phyloP scores from a whole-genome alignment of 1,140 invertebrate species.

The Brachionus angularis region DNA sequence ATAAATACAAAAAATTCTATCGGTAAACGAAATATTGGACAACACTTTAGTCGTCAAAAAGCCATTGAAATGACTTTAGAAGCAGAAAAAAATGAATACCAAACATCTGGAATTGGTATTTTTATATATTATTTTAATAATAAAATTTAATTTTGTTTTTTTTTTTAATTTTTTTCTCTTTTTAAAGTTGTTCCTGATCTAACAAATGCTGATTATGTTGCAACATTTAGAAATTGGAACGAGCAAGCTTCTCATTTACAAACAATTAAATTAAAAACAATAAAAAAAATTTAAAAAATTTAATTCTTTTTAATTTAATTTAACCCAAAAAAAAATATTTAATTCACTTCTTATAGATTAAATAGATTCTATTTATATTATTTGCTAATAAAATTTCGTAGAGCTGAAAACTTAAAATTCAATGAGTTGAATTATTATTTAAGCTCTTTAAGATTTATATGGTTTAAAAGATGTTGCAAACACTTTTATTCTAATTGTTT shows the following conservation, averaged over 20 bases:
- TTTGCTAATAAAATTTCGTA: too few relatives aligned
- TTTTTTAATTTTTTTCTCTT: too few relatives aligned
- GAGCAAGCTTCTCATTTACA: neutral
- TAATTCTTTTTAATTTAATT: neutral
- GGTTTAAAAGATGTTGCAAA: too few relatives aligned
- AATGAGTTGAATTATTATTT: too few relatives aligned
- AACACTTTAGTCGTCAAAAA: slow-evolving; percentile 43
- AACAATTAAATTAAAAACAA: slow-evolving; percentile 24
- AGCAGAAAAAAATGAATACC: slow-evolving; percentile 34
- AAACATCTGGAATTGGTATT: slow-evolving; percentile 22
- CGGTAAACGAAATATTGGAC: slow-evolving; percentile 12
- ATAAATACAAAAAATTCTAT: slow-evolving; percentile 17
- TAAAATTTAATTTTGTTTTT: neutral
- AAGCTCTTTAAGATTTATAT: too few relatives aligned
- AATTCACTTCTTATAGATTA: too few relatives aligned
- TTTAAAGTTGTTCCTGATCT: slow-evolving; percentile 18
- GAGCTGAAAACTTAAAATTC: too few relatives aligned
- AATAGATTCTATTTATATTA: too few relatives aligned
- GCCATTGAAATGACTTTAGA: slow-evolving; percentile 31
- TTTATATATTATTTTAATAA: neutral
- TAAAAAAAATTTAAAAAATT: slow-evolving; percentile 34
- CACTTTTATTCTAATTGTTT: too few relatives aligned
- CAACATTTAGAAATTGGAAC: slow-evolving; percentile 4
- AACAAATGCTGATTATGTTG: slow-evolving; percentile 2
- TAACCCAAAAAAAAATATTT: too few relatives aligned